Base-by-base conservation (phyloP, 1,140 invertebrate genomes). In the Drosophila murphyi region DNA sequence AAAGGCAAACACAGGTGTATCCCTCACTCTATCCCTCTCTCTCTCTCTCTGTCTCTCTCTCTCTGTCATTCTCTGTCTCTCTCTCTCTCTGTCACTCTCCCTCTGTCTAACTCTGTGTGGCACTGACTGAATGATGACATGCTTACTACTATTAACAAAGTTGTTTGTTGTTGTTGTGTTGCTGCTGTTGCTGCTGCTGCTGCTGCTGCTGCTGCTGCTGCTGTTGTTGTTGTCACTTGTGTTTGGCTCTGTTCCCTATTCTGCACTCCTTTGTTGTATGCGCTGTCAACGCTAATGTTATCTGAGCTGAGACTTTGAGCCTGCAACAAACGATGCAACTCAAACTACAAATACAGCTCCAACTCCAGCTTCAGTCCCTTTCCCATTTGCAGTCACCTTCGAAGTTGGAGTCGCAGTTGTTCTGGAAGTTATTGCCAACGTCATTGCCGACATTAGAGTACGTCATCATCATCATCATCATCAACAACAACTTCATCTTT, bases 261-360 rank as follows among this genome's bases (percentile, higher is more conserved):
- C 29, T 59, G 28, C 29, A 31, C 57, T 69, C 29, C 72, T 76
- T 80, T 80, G 63, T 78, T 60, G 52, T 50, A 37, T 47, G 45
- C 72, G 48, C 80, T 83, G 82, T 86, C 82, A 86, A 76, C 82
- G 63, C 68, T 78, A 87, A 87, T 87, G 78, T 78, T 72, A 82
- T 75, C 67, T 28, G 48, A 72, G 60, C 76, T 73, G 59, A 63
- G 63, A 69, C 79, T 80, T 85, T 75, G 70, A 48, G 51, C 41
- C 56, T 39, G 7, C 39, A 52, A 10, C 29, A 31, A 47, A 43
- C 39, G n/a, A 43, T 39, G 37, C 37, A 10, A 39, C 37, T 39
- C 8, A 3, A 43, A 4, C 39, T 43, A 3, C 39, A 4, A 43
- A 29, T 12, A 41, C 10, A 43, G 1, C 39, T 43, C 10, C 39